Evolutionary conservation across 2,888 invertebrate species (phyloP).

Genomic region (Chydorus sphaericus): DNA sequence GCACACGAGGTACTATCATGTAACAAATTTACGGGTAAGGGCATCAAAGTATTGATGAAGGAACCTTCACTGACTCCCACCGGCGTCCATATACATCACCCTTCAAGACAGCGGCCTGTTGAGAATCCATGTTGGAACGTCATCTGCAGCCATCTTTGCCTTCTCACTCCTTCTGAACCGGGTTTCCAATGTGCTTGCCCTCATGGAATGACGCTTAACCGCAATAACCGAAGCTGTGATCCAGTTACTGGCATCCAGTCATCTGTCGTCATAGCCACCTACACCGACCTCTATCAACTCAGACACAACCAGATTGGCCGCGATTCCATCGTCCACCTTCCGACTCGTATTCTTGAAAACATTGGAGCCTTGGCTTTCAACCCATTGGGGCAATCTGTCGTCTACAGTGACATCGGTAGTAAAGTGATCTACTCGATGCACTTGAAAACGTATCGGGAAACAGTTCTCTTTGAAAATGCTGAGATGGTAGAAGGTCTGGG

Average conservation of each 20-base stretch:
- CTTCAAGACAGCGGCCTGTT: conserved; percentile 39
- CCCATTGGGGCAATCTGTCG: conserved; percentile 30
- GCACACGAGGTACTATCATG: conserved; percentile 56
- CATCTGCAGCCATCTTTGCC: conserved; percentile 61
- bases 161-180: conserved; percentile 38
- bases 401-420: conserved; percentile 36
- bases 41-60: conserved; percentile 30
- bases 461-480: conserved; percentile 31
- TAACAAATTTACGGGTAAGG: conserved; percentile 58
- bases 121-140: conserved; percentile 45
- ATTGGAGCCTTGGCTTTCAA: conserved; percentile 55
- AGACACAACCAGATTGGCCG: not conserved
- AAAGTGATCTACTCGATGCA: conserved; percentile 34
- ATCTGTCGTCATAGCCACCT: not conserved
- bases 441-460: conserved; percentile 19
- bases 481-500: conserved; percentile 41
- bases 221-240: conserved; percentile 36
- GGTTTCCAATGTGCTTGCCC: conserved; percentile 57
- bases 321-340: conserved; percentile 28
- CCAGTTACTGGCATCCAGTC: not conserved
- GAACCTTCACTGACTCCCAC: conserved; percentile 27
- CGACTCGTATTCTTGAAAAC: conserved; percentile 27
- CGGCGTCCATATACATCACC: conserved; percentile 62
- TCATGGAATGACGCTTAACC: conserved; percentile 44
- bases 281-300: not conserved